Evolutionary conservation across 2,113 vertebrate species (phyloP).

Genomic region (Austrofundulus limnaeus): DNA sequence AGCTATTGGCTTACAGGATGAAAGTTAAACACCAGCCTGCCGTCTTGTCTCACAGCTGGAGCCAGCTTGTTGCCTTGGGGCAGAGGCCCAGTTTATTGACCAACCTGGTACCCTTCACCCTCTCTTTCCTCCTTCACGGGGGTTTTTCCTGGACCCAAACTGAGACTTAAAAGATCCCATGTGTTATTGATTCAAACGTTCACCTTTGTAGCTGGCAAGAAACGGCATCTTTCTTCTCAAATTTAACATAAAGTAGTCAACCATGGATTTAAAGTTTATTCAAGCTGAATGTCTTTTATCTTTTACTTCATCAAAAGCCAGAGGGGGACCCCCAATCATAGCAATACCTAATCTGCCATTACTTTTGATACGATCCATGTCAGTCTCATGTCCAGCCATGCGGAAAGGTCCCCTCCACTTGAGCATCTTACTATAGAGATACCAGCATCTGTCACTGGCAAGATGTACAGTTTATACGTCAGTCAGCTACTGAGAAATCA

Average conservation of each 20-base stretch:
- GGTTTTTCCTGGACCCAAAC: slow-evolving; percentile 34
- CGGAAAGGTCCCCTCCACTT: slow-evolving; percentile 58
- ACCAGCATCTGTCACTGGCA: slow-evolving; percentile 53
- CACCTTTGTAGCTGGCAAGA: slow-evolving; percentile 33
- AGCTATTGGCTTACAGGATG: slow-evolving; percentile 67
- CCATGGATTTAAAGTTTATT: slow-evolving; percentile 17
- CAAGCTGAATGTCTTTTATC: slow-evolving; percentile 27
- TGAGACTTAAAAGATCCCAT: slow-evolving; percentile 41
- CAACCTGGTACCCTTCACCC: slow-evolving; percentile 55
- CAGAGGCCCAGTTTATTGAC: slow-evolving; percentile 66
- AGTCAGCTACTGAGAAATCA: slow-evolving; percentile 32
- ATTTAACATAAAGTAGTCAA: slow-evolving; percentile 14
- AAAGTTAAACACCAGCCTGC: slow-evolving; percentile 68
- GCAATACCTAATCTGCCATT: slow-evolving; percentile 38
- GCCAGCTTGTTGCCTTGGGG: slow-evolving; percentile 66
- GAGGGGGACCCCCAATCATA: slow-evolving; percentile 13
- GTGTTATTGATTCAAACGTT: slow-evolving; percentile 63
- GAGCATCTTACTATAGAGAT: slow-evolving; percentile 44
- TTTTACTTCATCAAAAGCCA: slow-evolving; percentile 18
- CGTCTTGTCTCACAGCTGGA: slow-evolving; percentile 67
- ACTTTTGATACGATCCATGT: slow-evolving; percentile 51
- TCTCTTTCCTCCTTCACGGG: slow-evolving; percentile 42
- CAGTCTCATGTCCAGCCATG: slow-evolving; percentile 37
- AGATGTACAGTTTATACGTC: slow-evolving; percentile 25
- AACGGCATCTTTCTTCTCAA: slow-evolving; percentile 37